Evolutionary conservation across 2,113 vertebrate species (phyloP).

Genomic region (Ophthalmolycus amberensis): DNA sequence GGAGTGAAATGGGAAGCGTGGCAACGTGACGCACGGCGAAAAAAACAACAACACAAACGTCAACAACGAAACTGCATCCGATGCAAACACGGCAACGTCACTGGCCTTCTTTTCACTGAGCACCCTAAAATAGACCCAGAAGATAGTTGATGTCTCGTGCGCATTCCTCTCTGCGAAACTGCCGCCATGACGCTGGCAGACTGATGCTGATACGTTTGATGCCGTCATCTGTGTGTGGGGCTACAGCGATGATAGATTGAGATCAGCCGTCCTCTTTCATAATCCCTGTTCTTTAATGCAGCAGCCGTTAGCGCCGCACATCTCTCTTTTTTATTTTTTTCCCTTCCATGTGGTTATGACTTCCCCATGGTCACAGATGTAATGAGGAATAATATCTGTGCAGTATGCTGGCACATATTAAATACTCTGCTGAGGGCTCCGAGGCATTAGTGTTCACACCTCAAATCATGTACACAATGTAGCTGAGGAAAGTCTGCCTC

Average conservation of each 20-base stretch:
- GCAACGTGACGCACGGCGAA: neutral
- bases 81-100: conserved; percentile 18
- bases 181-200: conserved; percentile 14
- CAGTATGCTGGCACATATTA: conserved; percentile 51
- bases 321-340: conserved; percentile 14
- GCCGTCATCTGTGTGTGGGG: conserved; percentile 36
- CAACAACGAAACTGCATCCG: conserved; percentile 23
- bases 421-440: conserved; percentile 41
- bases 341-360: conserved; percentile 38
- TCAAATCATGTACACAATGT: conserved; percentile 50
- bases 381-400: conserved; percentile 61
- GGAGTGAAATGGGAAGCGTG: neutral
- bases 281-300: conserved; percentile 55
- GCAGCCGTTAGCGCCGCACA: conserved; percentile 18
- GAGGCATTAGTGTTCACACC: conserved; percentile 59
- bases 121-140: conserved; percentile 46
- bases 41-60: conserved; percentile 15
- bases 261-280: conserved; percentile 53
- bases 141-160: conserved; percentile 40
- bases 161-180: conserved; percentile 15
- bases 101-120: conserved; percentile 21
- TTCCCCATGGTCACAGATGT: conserved; percentile 59
- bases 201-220: conserved; percentile 58
- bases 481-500: conserved; percentile 33
- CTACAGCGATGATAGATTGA: conserved; percentile 60